Conservation (phyloP, 2,113 vertebrate genomes). For the Thunnus thynnus region DNA sequence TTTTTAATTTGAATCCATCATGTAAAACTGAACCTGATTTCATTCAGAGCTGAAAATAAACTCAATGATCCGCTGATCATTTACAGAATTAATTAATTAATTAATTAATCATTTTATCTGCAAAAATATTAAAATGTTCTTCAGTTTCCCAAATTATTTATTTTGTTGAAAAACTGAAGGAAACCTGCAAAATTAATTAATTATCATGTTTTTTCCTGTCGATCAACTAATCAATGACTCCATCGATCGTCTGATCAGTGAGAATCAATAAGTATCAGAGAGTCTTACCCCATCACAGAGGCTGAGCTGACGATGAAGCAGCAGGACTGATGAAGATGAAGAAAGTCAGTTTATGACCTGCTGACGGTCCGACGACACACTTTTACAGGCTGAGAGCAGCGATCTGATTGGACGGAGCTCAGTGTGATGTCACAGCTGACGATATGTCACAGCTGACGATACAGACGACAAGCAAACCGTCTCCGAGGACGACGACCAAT, state of each 20-base stretch:
- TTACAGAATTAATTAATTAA: too few species aligned
- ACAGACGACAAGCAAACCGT: neutral
- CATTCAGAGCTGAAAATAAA: too few species aligned
- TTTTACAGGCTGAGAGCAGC: neutral
- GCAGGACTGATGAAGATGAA: neutral
- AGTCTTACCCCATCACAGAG: slow-evolving; percentile 53
- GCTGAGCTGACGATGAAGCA: neutral
- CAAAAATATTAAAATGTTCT: neutral
- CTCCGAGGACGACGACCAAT: slow-evolving; percentile 26
- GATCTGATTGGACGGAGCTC: slow-evolving; percentile 24
- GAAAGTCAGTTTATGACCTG: slow-evolving; percentile 16
- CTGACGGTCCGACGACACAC: neutral
- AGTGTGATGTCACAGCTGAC: slow-evolving; percentile 23
- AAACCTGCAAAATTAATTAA: neutral
- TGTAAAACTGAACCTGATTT: too few species aligned
- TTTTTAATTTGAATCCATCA: too few species aligned
- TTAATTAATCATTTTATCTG: too few species aligned
- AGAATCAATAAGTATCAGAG: neutral
- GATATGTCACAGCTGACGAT: neutral
- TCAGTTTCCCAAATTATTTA: too few species aligned
- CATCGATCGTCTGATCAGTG: neutral
- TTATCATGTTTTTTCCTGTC: too few species aligned
- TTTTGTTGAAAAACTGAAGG: too few species aligned
- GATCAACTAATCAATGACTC: too few species aligned
- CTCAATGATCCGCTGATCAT: too few species aligned